Base-by-base conservation (phyloP, 2,113 vertebrate genomes). In the Hippocampus comes region DNA sequence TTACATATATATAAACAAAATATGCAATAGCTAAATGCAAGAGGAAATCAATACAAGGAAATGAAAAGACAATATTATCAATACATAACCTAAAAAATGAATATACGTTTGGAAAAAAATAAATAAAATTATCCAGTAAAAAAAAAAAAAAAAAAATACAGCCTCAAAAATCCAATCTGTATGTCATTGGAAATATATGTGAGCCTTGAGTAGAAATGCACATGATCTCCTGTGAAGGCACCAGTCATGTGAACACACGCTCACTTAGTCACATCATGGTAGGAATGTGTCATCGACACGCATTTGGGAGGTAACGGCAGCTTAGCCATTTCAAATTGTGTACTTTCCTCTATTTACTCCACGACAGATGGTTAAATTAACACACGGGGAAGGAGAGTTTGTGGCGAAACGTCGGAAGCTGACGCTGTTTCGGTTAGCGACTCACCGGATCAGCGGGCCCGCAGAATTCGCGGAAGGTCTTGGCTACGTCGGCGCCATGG, bases 391-490 rank as follows among this genome's bases (percentile, higher is more conserved):
- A 23, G 3, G 5, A 17, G 2, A 0, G 7, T 53, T 53, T 53
- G 51, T 53, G 20, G 20, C 0, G 3, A 53, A 53, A 56, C 11
- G 21, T 11, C 21, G 5, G 18, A 18, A 20, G 17, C 5, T 51
- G 17, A 17, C 6, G 53, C 53, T 4, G 8, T n/a, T n/a, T 55
- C 9, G 53, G 53, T 55, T n/a, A n/a, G 53, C 53, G 2, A 97
- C 96, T 98, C 92, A 99, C 97, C 67, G 97, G 96, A 82, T 99
- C 96, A 27, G 93, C 90, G 30, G 97, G 97, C 18, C 97, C 96
- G 77, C 96, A 98, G 85, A 96, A 94, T 46, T 95, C 94, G 84
- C 97, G 92, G 90, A 99, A 99, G 21, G 89, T 82, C 89, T 92
- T 94, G 11, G 91, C 84, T 72, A 89, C 46, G 25, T 96, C 89